Evolutionary conservation across 1,140 invertebrate species (phyloP).

Genomic region (Cyclina sinensis): DNA sequence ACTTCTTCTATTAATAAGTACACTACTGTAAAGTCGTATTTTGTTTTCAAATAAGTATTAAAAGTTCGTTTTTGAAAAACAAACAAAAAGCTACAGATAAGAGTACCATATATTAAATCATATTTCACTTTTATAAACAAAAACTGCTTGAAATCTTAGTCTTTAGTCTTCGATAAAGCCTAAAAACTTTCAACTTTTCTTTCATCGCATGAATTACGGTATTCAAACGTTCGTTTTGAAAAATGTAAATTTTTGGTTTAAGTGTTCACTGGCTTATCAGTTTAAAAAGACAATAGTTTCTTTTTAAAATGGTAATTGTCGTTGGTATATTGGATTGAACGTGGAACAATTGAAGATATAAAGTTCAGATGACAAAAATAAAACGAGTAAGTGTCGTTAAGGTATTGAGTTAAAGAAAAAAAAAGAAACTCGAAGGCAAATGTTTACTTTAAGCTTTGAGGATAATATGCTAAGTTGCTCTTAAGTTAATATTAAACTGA

Average conservation of each 20-base stretch:
- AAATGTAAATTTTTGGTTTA: not conserved
- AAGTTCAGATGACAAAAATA: no score
- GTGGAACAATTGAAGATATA: not conserved
- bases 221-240: not conserved
- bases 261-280: not conserved
- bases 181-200: constrained; percentile 3
- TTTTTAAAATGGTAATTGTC: not conserved
- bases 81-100: constrained; percentile 3
- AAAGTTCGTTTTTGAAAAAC: not conserved
- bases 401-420: no score
- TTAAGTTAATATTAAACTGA: constrained; percentile 22
- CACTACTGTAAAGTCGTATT: not conserved
- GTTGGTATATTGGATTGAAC: not conserved
- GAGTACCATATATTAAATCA: not conserved
- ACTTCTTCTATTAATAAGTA: no score
- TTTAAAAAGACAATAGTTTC: not conserved
- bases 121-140: constrained; percentile 4
- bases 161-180: not conserved
- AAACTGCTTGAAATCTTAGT: not conserved
- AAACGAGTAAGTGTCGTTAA: no score
- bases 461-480: not conserved
- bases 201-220: not conserved
- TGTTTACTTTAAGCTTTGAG: constrained; percentile 13
- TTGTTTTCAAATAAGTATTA: not conserved
- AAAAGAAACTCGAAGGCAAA: not conserved